Conservation (phyloP, 2,888 invertebrate species). For the Chrysomela aeneicollis region DNA sequence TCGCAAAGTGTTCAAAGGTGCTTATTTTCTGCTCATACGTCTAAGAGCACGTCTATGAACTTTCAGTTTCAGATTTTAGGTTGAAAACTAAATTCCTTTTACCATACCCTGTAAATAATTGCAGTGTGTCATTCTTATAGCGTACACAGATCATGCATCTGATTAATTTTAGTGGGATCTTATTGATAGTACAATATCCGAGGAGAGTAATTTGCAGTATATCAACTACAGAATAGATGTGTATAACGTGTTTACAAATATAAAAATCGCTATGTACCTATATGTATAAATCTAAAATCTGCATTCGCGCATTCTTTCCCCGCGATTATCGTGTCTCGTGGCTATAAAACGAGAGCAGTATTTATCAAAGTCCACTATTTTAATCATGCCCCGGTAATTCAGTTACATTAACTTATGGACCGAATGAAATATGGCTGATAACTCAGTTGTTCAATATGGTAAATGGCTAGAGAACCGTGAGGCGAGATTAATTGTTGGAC, state of each 20-base stretch:
- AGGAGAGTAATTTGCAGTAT: slow-evolving; percentile 51
- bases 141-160: neutral
- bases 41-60: too few relatives aligned
- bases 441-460: slow-evolving; percentile 35
- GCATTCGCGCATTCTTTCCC: slow-evolving; percentile 52
- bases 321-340: slow-evolving; percentile 52
- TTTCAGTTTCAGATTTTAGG: too few relatives aligned
- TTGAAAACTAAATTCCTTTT: too few relatives aligned
- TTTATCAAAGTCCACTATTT: slow-evolving; percentile 58
- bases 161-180: too few relatives aligned
- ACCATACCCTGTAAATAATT: slow-evolving; percentile 1
- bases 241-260: slow-evolving; percentile 33
- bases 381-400: slow-evolving; percentile 58
- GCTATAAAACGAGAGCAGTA: slow-evolving; percentile 56
- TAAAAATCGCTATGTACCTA: slow-evolving; percentile 34
- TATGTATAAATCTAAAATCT: slow-evolving; percentile 55
- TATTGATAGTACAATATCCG: slow-evolving; percentile 8
- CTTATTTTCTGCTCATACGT: too few relatives aligned
- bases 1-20: too few relatives aligned
- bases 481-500: neutral
- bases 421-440: slow-evolving; percentile 36
- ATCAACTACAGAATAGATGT: slow-evolving; percentile 41
- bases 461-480: slow-evolving; percentile 15
- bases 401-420: slow-evolving; percentile 48
- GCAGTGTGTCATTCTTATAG: too few relatives aligned